Base-by-base conservation (phyloP, 2,888 invertebrate genomes). In the Yponomeuta plumbellus region DNA sequence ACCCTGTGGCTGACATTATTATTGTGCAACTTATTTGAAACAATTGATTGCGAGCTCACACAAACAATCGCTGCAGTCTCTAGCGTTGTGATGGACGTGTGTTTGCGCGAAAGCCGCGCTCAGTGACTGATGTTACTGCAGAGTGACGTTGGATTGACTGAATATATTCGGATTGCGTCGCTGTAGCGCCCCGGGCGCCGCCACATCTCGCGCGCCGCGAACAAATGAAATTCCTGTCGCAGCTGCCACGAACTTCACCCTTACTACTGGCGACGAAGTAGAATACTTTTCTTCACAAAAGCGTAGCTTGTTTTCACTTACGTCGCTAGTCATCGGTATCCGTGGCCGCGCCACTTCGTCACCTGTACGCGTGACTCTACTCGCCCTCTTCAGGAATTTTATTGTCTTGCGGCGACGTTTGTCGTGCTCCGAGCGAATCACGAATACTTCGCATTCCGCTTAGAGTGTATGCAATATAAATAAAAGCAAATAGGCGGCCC, bases 351-450 rank as follows among this genome's bases (percentile, higher is more conserved):
- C 3, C 44, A 52, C 44, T 52, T 5, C 44, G 17, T 52, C 44
- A 52, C 44, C 44, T 52, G 44, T 17, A 17, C 44, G 44, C 44
- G 44, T 52, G 44, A 52, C 44, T 52, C 44, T 52, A 17, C 44
- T 52, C 44, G 44, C 17, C 44, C 5, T 52, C 44, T 52, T 52
- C 44, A 52, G 44, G 44, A 52, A 52, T 52, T 52, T 52, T 52
- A 52, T 52, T 52, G 44, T 13, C 44, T n/a, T 52, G 44, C 44
- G 44, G 44, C 13, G 44, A 52, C 44, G 44, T 52, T 52, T 52
- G 44, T 52, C 44, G 44, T 52, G 44, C 44, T 52, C 44, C 44
- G 44, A 52, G 44, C 13, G 44, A 52, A 52, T 52, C 44, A 52
- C 44, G 17, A 52, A 52, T 52, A 52, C 44, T 52, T 17, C 44